These are phyloP conservation scores for Sphyrna mokarran DNA, from an alignment of 2,113 vertebrate species.

Conservation along the genomic window DNA sequence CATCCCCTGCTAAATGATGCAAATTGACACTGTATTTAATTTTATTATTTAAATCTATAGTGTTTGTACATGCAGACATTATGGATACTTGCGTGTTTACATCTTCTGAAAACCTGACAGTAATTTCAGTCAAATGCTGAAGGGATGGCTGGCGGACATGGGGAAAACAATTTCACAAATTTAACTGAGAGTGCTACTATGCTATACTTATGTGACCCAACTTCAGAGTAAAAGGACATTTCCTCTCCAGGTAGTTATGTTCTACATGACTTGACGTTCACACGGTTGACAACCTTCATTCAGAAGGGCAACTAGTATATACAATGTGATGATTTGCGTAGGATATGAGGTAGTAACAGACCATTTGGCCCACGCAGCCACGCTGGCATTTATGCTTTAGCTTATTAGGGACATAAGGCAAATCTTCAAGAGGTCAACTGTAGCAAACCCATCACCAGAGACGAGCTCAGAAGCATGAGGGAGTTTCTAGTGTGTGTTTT, in stretches of 20 bases:
- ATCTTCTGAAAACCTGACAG: background rate
- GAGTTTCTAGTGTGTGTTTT: background rate
- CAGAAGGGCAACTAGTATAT: background rate
- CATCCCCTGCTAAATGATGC: constrained; percentile 42
- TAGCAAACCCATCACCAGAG: background rate
- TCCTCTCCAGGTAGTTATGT: background rate
- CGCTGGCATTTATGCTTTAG: background rate
- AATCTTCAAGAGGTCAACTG: background rate
- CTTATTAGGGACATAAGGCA: background rate
- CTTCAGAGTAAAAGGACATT: background rate
- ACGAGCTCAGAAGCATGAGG: background rate
- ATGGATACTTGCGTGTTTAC: background rate
- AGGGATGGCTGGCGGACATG: background rate
- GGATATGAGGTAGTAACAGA: background rate
- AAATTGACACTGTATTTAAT: background rate
- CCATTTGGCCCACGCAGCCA: background rate
- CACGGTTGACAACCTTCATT: background rate
- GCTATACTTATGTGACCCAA: no score
- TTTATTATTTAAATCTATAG: background rate
- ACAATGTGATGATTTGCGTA: background rate
- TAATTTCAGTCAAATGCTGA: background rate
- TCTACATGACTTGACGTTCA: background rate
- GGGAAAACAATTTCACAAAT: background rate
- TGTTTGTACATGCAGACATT: background rate
- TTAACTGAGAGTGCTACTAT: background rate